Evolutionary conservation across 2,888 invertebrate species (phyloP).

Genomic region (Exocentrus adspersus): DNA sequence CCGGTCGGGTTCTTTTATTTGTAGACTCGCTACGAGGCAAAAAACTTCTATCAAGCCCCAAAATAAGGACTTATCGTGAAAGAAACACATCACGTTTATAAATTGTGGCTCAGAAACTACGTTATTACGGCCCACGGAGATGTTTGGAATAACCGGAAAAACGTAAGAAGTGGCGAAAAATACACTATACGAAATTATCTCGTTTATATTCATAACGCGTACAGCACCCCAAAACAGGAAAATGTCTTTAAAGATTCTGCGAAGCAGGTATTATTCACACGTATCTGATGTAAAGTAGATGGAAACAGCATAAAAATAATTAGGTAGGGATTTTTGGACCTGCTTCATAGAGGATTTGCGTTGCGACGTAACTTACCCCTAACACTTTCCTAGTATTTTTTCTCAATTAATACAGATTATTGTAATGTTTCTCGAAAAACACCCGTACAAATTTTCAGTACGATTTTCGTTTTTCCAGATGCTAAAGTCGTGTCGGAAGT

Average conservation of each 20-base stretch:
- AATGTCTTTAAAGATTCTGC: neutral
- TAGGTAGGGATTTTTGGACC: too few species aligned
- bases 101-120: neutral
- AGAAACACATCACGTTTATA: constrained; percentile 3
- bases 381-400: too few species aligned
- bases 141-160: neutral
- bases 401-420: too few species aligned
- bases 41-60: neutral
- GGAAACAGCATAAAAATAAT: too few species aligned
- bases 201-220: constrained; percentile 34
- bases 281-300: neutral
- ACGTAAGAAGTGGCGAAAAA: neutral
- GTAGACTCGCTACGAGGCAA: too few species aligned
- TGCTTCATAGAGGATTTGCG: too few species aligned
- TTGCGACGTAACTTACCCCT: too few species aligned
- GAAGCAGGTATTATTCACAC: neutral
- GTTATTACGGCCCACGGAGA: neutral
- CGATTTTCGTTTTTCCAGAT: constrained; percentile 70
- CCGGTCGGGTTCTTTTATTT: too few species aligned
- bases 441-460: too few species aligned
- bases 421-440: too few species aligned
- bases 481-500: constrained; percentile 87
- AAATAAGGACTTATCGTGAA: neutral
- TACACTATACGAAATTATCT: constrained; percentile 5
- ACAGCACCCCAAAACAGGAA: neutral